Conservation (phyloP, 1,140 invertebrate species). For the Propsilocerus akamusi region DNA sequence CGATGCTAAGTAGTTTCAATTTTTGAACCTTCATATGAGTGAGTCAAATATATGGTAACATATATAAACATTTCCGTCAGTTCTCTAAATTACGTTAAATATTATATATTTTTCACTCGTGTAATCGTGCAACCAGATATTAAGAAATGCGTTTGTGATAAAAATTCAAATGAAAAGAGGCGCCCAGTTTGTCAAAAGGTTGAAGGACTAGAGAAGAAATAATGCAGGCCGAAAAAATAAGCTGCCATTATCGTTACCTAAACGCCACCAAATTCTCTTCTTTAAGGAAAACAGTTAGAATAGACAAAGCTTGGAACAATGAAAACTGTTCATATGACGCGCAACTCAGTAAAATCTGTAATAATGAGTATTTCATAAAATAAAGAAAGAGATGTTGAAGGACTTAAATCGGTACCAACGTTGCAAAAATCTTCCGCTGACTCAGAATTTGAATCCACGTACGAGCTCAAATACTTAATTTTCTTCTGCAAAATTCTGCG, state of each 20-base stretch:
- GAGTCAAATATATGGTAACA: neutral
- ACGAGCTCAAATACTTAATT: constrained; percentile 20
- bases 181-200: neutral
- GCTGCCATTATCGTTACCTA: neutral
- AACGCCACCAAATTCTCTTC: neutral
- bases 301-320: neutral
- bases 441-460: constrained; percentile 11
- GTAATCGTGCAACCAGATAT: no score
- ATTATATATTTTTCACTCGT: neutral
- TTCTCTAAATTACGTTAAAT: neutral
- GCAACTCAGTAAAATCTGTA: neutral
- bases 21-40: neutral
- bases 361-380: constrained; percentile 18
- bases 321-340: neutral
- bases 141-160: neutral
- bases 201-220: neutral
- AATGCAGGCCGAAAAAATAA: neutral
- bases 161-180: constrained; percentile 1
- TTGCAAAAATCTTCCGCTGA: constrained; percentile 17
- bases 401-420: constrained; percentile 19
- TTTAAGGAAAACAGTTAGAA: neutral
- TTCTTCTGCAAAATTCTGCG: constrained; percentile 19
- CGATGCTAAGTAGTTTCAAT: neutral
- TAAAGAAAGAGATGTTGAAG: constrained; percentile 14
- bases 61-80: neutral